phyloP scores from a whole-genome alignment of 1,140 invertebrate species.

The Diplogasteroides magnus region DNA sequence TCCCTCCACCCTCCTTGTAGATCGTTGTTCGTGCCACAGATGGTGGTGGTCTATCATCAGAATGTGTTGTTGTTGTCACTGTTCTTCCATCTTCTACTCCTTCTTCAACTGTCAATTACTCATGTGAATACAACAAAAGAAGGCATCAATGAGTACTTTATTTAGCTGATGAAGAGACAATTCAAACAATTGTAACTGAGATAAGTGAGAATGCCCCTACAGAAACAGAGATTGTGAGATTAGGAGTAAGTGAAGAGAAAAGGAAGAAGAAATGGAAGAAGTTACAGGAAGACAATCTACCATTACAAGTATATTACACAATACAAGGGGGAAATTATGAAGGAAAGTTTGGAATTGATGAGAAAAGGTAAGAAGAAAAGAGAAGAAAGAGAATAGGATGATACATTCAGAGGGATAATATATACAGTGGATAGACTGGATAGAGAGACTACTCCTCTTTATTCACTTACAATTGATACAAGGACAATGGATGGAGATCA shows the following conservation, averaged over 20 bases:
- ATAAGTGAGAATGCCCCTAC: conserved; percentile 46
- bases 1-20: conserved; percentile 18
- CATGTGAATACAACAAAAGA: not conserved
- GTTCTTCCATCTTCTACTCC: not conserved
- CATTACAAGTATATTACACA: conserved; percentile 31
- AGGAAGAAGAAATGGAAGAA: conserved; percentile 4
- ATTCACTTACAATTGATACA: conserved; percentile 42
- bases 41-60: conserved; percentile 39
- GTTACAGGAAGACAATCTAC: conserved; percentile 38
- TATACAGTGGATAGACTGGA: conserved; percentile 38
- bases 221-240: conserved; percentile 41
- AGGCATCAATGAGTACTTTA: no score
- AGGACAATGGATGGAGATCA: conserved; percentile 37
- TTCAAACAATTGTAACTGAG: conserved; percentile 47
- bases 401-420: conserved; percentile 37
- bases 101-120: not conserved
- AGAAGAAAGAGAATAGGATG: not conserved
- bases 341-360: conserved; percentile 45
- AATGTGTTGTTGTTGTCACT: conserved; percentile 43
- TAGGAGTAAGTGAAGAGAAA: conserved; percentile 32
- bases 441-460: conserved; percentile 39
- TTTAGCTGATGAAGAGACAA: conserved; percentile 26
- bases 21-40: conserved; percentile 44
- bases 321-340: conserved; percentile 51
- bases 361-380: not conserved